These are phyloP conservation scores for Chydorus sphaericus DNA, from an alignment of 2,888 invertebrate genomes.

Conservation along the genomic window DNA sequence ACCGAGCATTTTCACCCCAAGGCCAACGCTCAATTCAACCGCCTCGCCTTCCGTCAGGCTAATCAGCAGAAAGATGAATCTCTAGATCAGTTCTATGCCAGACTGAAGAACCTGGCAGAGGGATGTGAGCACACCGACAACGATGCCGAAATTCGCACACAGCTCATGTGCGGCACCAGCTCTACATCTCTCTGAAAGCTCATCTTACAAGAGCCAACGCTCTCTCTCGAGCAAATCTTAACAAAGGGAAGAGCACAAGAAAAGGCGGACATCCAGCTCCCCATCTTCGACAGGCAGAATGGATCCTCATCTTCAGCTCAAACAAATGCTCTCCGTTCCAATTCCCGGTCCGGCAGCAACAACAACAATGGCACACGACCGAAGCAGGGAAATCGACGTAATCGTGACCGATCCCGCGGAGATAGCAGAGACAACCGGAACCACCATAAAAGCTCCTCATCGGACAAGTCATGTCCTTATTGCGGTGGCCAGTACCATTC, in stretches of 20 bases:
- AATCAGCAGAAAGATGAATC: constrained; percentile 9
- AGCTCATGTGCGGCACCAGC: background rate
- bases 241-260: background rate
- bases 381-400: background rate
- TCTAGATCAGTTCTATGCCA: background rate
- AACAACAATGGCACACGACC: background rate
- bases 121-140: background rate
- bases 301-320: background rate
- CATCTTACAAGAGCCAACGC: background rate
- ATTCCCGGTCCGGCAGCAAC: too few species aligned
- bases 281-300: background rate
- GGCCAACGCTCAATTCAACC: constrained; percentile 5
- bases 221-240: background rate
- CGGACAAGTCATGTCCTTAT: too few species aligned
- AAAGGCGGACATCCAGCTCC: background rate
- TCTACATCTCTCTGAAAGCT: background rate
- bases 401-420: too few species aligned
- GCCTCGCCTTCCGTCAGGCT: constrained; percentile 9
- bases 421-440: too few species aligned
- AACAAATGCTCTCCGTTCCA: too few species aligned
- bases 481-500: too few species aligned
- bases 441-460: background rate
- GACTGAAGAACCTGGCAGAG: background rate
- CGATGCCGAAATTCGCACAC: background rate
- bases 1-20: background rate